phyloP scores from a whole-genome alignment of 2,888 invertebrate species.

The Rosalia funebris region DNA sequence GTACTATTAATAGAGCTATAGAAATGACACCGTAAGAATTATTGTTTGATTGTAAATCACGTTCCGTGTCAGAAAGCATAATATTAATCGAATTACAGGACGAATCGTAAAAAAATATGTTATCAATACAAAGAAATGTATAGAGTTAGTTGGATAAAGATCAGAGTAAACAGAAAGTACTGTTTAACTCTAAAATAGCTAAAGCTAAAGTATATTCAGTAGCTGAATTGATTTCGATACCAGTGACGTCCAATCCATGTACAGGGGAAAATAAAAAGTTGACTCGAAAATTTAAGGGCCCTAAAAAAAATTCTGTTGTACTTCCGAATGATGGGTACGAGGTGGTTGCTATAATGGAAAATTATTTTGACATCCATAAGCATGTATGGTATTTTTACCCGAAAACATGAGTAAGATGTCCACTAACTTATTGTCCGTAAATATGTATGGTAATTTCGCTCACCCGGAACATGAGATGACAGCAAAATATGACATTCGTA shows the following conservation, averaged over 20 bases:
- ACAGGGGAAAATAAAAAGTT: no score
- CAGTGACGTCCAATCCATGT: no score
- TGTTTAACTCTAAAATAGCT: not conserved
- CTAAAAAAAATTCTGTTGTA: not conserved
- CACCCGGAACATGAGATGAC: no score
- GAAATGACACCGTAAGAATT: no score
- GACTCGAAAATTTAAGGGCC: no score
- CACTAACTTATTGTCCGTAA: no score
- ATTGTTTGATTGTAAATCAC: conserved; percentile 2
- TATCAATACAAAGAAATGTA: not conserved
- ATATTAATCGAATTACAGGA: not conserved
- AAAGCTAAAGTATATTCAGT: not conserved
- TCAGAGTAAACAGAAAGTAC: not conserved
- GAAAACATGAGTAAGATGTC: not conserved
- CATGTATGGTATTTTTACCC: not conserved
- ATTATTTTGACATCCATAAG: not conserved
- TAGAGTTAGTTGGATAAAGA: not conserved
- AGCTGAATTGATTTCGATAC: no score
- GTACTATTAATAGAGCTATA: no score
- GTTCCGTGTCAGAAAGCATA: not conserved
- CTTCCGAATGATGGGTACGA: not conserved
- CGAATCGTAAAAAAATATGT: no score
- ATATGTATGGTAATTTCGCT: no score
- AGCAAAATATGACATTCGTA: no score
- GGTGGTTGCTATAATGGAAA: not conserved